Percentiles rank a stretch among this genome's conserved stretches.
These are phyloP conservation scores for Urocynchramus pylzowi DNA, from an alignment of 2,113 vertebrate species.

Conservation along the genomic window DNA sequence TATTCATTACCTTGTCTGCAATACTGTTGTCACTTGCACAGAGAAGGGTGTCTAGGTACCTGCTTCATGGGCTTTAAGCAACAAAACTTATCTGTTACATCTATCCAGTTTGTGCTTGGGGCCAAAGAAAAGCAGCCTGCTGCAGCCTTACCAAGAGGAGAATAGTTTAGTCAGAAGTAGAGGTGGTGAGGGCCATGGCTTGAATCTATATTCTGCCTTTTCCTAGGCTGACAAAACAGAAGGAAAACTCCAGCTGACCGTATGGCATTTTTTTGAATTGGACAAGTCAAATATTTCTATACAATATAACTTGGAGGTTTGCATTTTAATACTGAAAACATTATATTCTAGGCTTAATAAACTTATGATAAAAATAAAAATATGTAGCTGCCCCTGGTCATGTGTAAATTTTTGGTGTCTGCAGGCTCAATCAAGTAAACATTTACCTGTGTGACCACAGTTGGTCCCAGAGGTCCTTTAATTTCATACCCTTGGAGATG, in stretches of 20 bases:
- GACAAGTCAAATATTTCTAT: not conserved
- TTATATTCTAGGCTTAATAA: not conserved
- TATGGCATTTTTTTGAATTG: not conserved
- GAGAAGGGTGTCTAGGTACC: not conserved
- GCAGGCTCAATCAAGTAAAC: not conserved
- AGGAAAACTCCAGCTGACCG: not conserved
- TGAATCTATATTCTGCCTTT: not conserved
- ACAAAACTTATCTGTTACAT: not conserved
- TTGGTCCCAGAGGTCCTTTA: not conserved
- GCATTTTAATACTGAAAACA: not conserved
- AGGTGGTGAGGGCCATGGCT: not conserved
- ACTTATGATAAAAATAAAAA: not conserved
- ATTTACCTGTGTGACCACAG: not conserved
- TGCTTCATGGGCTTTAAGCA: not conserved
- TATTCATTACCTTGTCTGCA: not conserved
- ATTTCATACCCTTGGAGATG: not conserved
- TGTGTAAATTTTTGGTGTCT: not conserved
- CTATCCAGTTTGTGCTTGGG: not conserved
- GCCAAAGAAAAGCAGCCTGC: not conserved
- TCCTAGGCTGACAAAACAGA: fast-evolving
- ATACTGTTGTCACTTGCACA: not conserved
- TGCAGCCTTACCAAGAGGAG: not conserved
- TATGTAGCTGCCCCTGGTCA: not conserved
- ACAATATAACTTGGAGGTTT: not conserved
- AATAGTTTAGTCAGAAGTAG: not conserved